Conservation (phyloP, 2,113 vertebrate genomes). For the Phalacrocorax brasilianus region DNA sequence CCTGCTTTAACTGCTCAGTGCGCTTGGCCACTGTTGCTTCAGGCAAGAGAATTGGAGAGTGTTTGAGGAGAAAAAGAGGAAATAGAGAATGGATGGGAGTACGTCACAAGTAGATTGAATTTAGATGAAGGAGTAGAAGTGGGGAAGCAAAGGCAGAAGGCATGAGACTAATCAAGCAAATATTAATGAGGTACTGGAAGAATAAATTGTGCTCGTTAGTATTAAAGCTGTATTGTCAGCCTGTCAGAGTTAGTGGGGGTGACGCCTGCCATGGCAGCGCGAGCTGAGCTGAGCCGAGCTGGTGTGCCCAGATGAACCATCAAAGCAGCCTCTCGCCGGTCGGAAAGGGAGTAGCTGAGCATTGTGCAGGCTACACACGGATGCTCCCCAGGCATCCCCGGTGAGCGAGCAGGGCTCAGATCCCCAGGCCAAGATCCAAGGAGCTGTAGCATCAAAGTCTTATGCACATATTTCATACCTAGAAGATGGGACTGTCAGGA, state of each 20-base stretch:
- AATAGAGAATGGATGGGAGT: background rate
- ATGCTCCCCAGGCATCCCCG: background rate
- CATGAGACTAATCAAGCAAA: background rate
- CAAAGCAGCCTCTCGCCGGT: background rate
- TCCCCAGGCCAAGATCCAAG: background rate
- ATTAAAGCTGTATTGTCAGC: background rate
- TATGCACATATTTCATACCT: accelerated
- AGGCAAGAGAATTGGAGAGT: background rate
- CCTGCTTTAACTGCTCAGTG: background rate
- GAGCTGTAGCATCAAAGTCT: background rate
- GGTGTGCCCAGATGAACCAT: background rate
- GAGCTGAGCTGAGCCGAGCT: background rate
- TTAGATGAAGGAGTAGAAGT: background rate
- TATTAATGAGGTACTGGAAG: background rate
- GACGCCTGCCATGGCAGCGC: background rate
- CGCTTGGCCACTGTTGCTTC: background rate
- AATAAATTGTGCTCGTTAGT: background rate
- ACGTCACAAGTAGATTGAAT: background rate
- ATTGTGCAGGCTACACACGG: background rate
- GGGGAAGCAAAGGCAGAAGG: background rate
- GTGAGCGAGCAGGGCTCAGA: background rate
- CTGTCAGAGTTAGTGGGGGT: background rate
- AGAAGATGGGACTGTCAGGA: background rate
- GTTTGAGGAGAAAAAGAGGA: background rate
- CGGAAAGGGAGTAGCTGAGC: background rate